phyloP scores from a whole-genome alignment of 1,140 invertebrate species.

The Tetragonula clypearis region DNA sequence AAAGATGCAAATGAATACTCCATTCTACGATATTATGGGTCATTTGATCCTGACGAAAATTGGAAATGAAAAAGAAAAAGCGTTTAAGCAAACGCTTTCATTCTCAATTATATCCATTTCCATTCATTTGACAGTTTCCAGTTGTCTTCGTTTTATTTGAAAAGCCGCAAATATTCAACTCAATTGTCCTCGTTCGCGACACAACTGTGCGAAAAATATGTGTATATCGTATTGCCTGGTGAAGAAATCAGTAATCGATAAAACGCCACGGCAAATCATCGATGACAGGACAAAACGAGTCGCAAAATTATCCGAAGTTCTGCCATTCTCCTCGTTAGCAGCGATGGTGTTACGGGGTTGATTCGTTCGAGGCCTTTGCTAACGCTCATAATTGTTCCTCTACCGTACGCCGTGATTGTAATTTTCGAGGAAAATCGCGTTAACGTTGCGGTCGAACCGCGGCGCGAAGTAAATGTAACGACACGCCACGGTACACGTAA shows the following conservation, averaged over 20 bases:
- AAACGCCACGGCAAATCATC: neutral
- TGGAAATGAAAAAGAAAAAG: too few species aligned
- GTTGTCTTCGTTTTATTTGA: too few species aligned
- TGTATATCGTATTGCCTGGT: too few species aligned
- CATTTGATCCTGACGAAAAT: too few species aligned
- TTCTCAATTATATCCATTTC: too few species aligned
- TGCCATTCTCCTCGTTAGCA: conserved; percentile 21
- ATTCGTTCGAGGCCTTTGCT: conserved; percentile 45
- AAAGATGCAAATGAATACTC: too few species aligned
- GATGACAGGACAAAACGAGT: neutral
- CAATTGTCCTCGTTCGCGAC: too few species aligned
- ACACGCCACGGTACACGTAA: conserved; percentile 51
- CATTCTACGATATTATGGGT: too few species aligned
- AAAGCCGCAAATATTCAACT: too few species aligned
- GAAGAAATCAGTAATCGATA: neutral
- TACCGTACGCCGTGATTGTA: conserved; percentile 53
- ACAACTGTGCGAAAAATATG: too few species aligned
- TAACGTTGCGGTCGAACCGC: conserved; percentile 60
- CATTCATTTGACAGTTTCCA: too few species aligned
- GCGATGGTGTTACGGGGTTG: conserved; percentile 35
- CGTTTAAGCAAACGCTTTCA: too few species aligned
- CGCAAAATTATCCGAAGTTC: neutral
- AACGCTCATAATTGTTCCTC: conserved; percentile 56
- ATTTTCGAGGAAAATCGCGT: conserved; percentile 65
- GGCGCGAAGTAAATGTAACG: conserved; percentile 64